phyloP scores from a whole-genome alignment of 1,140 invertebrate species.

The Limonius californicus region DNA sequence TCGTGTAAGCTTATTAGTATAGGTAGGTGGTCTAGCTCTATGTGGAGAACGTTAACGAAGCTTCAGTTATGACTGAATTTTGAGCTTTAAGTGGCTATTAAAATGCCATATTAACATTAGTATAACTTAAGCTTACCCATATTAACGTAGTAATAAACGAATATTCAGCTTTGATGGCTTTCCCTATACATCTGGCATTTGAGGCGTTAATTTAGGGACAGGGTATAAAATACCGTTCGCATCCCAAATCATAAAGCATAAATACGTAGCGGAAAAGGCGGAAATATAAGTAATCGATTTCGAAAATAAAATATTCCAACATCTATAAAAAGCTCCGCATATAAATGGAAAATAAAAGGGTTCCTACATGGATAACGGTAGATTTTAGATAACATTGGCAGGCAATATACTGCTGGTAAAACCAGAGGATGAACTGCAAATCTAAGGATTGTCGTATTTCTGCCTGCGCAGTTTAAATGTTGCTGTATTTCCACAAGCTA shows the following conservation, averaged over 20 bases:
- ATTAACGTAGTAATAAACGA: too few species aligned
- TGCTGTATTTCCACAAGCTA: not conserved
- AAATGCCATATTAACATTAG: too few species aligned
- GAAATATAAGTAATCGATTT: slow-evolving; percentile 9
- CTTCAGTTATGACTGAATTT: too few species aligned
- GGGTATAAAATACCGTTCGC: not conserved
- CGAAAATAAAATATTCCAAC: slow-evolving; percentile 12
- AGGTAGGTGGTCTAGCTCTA: too few species aligned
- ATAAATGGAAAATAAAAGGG: slow-evolving; percentile 13
- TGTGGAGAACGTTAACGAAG: too few species aligned
- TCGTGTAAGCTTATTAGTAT: too few species aligned
- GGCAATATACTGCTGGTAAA: slow-evolving; percentile 9
- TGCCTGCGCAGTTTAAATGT: not conserved
- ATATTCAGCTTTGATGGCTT: too few species aligned
- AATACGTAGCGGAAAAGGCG: not conserved
- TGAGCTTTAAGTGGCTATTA: too few species aligned
- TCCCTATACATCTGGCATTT: too few species aligned
- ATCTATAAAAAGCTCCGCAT: slow-evolving; percentile 9
- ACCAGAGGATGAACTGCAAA: slow-evolving; percentile 8
- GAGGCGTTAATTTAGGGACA: not conserved
- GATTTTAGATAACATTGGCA: slow-evolving; percentile 14
- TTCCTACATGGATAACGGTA: slow-evolving; percentile 10
- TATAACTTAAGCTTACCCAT: too few species aligned
- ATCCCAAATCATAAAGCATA: not conserved
- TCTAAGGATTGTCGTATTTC: slow-evolving; percentile 14